Evolutionary conservation across 2,888 invertebrate species (phyloP).

Genomic region (Ryuthela nishihirai): DNA sequence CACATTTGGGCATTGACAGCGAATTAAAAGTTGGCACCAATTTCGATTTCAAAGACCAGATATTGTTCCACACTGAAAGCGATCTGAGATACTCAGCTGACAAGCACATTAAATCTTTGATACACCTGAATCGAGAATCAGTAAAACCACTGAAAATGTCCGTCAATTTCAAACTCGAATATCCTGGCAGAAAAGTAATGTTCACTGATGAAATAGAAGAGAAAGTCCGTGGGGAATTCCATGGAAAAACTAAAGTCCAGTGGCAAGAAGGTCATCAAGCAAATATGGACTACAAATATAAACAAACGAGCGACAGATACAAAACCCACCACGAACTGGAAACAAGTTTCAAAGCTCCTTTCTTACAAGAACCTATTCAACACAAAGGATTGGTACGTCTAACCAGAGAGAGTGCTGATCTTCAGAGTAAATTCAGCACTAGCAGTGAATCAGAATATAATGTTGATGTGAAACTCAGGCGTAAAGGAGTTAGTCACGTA

Average conservation of each 20-base stretch:
- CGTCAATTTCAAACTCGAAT: slow-evolving; percentile 16
- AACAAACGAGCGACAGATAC: slow-evolving; percentile 4
- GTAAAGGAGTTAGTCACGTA: slow-evolving; percentile 4
- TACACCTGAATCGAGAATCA: slow-evolving; percentile 11
- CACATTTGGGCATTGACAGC: slow-evolving; percentile 16
- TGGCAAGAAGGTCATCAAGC: slow-evolving; percentile 8
- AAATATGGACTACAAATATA: slow-evolving; percentile 19
- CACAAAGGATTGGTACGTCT: slow-evolving; percentile 15
- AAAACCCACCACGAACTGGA: slow-evolving; percentile 32
- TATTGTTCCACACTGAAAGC: slow-evolving; percentile 10
- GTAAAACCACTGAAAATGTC: slow-evolving; percentile 20
- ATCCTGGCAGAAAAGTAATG: slow-evolving; percentile 1
- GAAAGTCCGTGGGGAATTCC: background rate
- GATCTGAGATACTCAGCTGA: slow-evolving; percentile 23
- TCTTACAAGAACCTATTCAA: slow-evolving; percentile 3
- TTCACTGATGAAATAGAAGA: slow-evolving; percentile 30
- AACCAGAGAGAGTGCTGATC: background rate
- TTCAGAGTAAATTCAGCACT: slow-evolving; percentile 11
- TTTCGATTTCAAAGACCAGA: background rate
- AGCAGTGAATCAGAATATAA: slow-evolving; percentile 10
- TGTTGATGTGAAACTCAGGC: slow-evolving; percentile 5
- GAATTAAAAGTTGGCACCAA: slow-evolving; percentile 11
- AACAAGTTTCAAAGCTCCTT: slow-evolving; percentile 10
- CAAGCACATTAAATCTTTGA: slow-evolving; percentile 9
- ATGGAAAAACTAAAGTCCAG: slow-evolving; percentile 21